These are phyloP conservation scores for Drosophila dives DNA, from an alignment of 2,888 invertebrate species.

Conservation along the genomic window DNA sequence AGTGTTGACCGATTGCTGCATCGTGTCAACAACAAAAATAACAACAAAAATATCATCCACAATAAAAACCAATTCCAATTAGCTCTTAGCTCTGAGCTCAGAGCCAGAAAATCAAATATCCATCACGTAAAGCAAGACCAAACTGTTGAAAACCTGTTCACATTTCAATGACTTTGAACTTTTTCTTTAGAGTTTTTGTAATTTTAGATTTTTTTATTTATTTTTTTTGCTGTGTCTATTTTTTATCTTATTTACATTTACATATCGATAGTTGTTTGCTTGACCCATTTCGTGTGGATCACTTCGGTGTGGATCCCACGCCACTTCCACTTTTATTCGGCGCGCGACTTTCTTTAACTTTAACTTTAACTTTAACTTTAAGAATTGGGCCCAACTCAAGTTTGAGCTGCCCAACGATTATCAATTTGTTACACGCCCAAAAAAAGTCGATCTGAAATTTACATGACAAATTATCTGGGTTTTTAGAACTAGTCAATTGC, in stretches of 20 bases:
- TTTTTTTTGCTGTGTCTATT: slow-evolving; percentile 21
- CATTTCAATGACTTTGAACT: slow-evolving; percentile 79
- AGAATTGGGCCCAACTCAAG: slow-evolving; percentile 24
- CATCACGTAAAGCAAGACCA: slow-evolving; percentile 60
- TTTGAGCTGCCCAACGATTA: slow-evolving; percentile 18
- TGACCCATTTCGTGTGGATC: slow-evolving; percentile 67
- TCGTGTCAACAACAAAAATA: slow-evolving; percentile 28
- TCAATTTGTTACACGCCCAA: not conserved
- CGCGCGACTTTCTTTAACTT: slow-evolving; percentile 66
- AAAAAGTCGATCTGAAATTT: not conserved
- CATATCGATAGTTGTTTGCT: slow-evolving; percentile 71
- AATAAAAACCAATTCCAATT: slow-evolving; percentile 66
- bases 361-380: slow-evolving; percentile 29
- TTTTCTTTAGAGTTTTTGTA: slow-evolving; percentile 17
- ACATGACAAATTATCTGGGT: not conserved
- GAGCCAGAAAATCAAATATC: slow-evolving; percentile 62
- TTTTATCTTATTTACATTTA: slow-evolving; percentile 43
- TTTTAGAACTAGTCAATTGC: not conserved
- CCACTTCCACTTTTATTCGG: slow-evolving; percentile 75
- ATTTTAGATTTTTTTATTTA: slow-evolving; percentile 16
- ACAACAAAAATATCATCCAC: slow-evolving; percentile 31
- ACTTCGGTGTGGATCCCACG: slow-evolving; percentile 61
- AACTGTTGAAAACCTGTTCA: slow-evolving; percentile 66
- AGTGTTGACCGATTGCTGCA: slow-evolving; percentile 34
- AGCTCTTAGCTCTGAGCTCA: slow-evolving; percentile 29